Evolutionary conservation across 2,797 vertebrate species (phyloP).

Genomic region (Lemur catta): DNA sequence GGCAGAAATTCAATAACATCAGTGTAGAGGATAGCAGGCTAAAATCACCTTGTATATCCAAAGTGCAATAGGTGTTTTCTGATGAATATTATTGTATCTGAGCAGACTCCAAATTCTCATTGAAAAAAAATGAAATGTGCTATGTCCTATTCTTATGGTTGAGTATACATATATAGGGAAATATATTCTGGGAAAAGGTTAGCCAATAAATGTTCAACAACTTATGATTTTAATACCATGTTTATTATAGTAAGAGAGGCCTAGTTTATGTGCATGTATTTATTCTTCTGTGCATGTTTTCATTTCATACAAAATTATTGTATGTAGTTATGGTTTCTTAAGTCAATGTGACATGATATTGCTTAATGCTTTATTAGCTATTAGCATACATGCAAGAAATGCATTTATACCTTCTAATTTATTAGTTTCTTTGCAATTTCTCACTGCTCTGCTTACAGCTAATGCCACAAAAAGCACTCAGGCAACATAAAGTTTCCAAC

Average conservation of each 20-base stretch:
- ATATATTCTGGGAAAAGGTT: not conserved
- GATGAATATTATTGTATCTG: not conserved
- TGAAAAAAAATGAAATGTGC: not conserved
- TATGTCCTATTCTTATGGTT: not conserved
- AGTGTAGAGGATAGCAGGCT: not conserved
- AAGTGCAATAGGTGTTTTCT: slow-evolving; percentile 14
- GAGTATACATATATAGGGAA: not conserved
- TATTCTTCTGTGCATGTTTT: slow-evolving; percentile 31
- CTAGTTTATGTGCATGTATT: slow-evolving; percentile 36
- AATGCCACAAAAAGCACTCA: slow-evolving; percentile 64
- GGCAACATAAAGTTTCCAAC: slow-evolving; percentile 72
- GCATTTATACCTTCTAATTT: slow-evolving; percentile 40
- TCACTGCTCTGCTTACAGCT: slow-evolving; percentile 48
- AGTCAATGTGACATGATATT: slow-evolving; percentile 23
- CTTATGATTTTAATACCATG: not conserved
- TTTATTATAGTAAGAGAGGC: slow-evolving; percentile 23
- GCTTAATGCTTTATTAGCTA: slow-evolving; percentile 61
- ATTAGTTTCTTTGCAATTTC: slow-evolving; percentile 63
- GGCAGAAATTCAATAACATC: not conserved
- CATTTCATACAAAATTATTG: slow-evolving; percentile 30
- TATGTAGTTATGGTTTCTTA: slow-evolving; percentile 32
- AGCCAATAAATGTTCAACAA: slow-evolving; percentile 28
- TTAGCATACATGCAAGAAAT: slow-evolving; percentile 46
- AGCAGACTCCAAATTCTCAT: slow-evolving; percentile 31
- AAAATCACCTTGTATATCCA: slow-evolving; percentile 10